A percentile compares a stretch with the other conserved stretches of the same genome.
Evolutionary conservation across 2,888 invertebrate genomes (phyloP).

Genomic region (Brachypterus glaber): DNA sequence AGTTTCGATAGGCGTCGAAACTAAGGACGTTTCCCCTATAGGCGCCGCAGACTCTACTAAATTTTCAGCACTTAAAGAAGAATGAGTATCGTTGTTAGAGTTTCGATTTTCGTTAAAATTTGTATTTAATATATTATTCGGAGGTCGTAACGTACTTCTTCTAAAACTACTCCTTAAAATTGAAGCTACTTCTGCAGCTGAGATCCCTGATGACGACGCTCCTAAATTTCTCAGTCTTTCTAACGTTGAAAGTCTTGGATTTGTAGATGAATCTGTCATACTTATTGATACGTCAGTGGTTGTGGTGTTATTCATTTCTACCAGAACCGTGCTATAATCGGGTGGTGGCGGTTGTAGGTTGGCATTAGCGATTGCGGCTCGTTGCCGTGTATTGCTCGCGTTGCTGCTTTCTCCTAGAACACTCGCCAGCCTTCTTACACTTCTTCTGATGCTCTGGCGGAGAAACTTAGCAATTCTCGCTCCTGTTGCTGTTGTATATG

Average conservation of each 20-base stretch:
- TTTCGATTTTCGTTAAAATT: slow-evolving; percentile 30
- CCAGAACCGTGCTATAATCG: slow-evolving; percentile 52
- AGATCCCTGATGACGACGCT: slow-evolving; percentile 38
- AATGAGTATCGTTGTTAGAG: slow-evolving; percentile 27
- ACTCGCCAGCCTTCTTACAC: slow-evolving; percentile 58
- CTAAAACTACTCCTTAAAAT: slow-evolving; percentile 49
- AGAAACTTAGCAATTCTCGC: slow-evolving; percentile 67
- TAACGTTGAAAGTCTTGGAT: slow-evolving; percentile 26
- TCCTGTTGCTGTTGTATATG: slow-evolving; percentile 85
- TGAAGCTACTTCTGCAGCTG: slow-evolving; percentile 50
- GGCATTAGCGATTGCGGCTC: slow-evolving; percentile 15
- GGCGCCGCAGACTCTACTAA: slow-evolving; percentile 53
- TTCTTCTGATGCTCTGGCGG: slow-evolving; percentile 67
- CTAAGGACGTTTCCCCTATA: slow-evolving; percentile 42
- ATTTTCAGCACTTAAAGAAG: slow-evolving; percentile 49
- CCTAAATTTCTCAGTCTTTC: slow-evolving; percentile 30
- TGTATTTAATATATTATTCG: slow-evolving; percentile 8
- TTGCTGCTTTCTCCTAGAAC: slow-evolving; percentile 43
- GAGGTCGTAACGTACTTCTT: slow-evolving; percentile 38
- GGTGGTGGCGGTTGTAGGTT: slow-evolving; percentile 47
- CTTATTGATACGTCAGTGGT: slow-evolving; percentile 19
- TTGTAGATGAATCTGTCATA: slow-evolving; percentile 19
- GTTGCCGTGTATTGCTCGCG: slow-evolving; percentile 23
- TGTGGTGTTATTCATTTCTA: slow-evolving; percentile 49
- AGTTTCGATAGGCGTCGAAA: slow-evolving; percentile 27